Evolutionary conservation across 2,888 invertebrate species (phyloP).

Genomic region (Diplolepis rosae): DNA sequence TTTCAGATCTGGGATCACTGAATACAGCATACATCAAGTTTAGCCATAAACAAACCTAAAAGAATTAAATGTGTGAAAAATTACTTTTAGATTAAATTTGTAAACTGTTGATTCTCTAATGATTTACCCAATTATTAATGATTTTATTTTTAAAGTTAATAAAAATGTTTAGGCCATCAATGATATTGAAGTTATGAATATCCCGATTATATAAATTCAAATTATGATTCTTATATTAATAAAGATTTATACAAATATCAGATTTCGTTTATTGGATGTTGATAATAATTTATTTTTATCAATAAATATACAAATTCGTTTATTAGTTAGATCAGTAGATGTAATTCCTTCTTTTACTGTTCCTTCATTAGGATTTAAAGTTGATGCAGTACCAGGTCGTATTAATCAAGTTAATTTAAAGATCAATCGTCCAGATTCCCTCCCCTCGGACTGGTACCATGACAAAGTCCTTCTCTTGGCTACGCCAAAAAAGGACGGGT

Average conservation of each 20-base stretch:
- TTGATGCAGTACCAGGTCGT: conserved; percentile 80
- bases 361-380: conserved; percentile 79
- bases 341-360: conserved; percentile 82
- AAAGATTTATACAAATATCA: conserved; percentile 70
- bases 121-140: too few relatives aligned
- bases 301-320: conserved; percentile 79
- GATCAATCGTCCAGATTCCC: conserved; percentile 79
- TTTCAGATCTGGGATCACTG: too few relatives aligned
- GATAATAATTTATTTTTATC: conserved; percentile 79
- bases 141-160: too few relatives aligned
- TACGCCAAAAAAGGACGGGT: too few relatives aligned
- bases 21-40: too few relatives aligned
- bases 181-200: conserved; percentile 83
- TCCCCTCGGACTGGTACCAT: too few relatives aligned
- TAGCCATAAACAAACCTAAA: too few relatives aligned
- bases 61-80: too few relatives aligned
- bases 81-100: too few relatives aligned
- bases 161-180: too few relatives aligned
- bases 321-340: conserved; percentile 79
- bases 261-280: conserved; percentile 79
- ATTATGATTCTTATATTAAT: conserved; percentile 80
- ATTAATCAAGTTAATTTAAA: conserved; percentile 79
- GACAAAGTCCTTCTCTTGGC: too few relatives aligned
- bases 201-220: conserved; percentile 77
- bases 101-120: too few relatives aligned